phyloP scores from a whole-genome alignment of 1,140 invertebrate genomes.

The Nylanderia fulva region DNA sequence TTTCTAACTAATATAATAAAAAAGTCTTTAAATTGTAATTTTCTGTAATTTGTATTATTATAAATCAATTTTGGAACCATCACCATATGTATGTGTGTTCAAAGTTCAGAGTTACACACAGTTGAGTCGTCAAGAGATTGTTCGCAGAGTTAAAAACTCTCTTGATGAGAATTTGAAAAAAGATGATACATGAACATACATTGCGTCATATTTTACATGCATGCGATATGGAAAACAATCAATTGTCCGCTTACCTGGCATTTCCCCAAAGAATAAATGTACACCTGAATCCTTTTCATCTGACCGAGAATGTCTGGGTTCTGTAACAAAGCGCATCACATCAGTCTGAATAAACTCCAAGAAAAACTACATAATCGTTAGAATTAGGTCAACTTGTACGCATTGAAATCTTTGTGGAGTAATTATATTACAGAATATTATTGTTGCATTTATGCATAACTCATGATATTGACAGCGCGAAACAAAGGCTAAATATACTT shows the following conservation, averaged over 20 bases:
- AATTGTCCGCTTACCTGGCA: slow-evolving; percentile 79
- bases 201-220: background rate
- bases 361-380: background rate
- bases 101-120: background rate
- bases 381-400: slow-evolving; percentile 11
- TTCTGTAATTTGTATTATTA: background rate
- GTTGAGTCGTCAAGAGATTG: background rate
- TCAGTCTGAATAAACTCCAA: background rate
- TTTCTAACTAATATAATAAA: background rate
- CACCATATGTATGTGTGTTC: background rate
- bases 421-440: slow-evolving; percentile 5
- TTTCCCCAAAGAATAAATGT: slow-evolving; percentile 81
- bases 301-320: slow-evolving; percentile 78
- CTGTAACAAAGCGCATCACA: slow-evolving; percentile 72
- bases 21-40: background rate
- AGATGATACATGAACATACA: background rate
- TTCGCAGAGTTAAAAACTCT: slow-evolving; percentile 1
- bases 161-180: slow-evolving; percentile 1
- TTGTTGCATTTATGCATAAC: background rate
- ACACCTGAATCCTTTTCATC: slow-evolving; percentile 80
- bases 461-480: background rate
- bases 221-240: slow-evolving; percentile 47
- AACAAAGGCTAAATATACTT: background rate
- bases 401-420: background rate
- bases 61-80: background rate